Evolutionary conservation across 2,888 invertebrate species (phyloP).

Genomic region (Polydrusus cervinus): DNA sequence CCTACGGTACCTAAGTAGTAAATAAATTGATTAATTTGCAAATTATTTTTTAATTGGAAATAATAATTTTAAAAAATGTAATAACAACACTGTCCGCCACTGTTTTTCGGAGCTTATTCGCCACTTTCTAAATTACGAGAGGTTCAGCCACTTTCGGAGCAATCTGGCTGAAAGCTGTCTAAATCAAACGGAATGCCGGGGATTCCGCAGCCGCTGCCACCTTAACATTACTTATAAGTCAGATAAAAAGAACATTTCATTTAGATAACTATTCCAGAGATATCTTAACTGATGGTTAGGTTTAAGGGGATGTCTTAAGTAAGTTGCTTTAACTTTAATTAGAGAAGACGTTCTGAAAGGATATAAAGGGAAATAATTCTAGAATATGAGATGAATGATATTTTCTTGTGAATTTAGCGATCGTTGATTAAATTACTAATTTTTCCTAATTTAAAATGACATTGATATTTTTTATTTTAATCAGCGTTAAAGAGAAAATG

Average conservation of each 20-base stretch:
- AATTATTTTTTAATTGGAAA: too few species aligned
- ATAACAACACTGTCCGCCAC: neutral
- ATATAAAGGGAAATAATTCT: too few species aligned
- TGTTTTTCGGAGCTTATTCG: neutral
- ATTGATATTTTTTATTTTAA: too few species aligned
- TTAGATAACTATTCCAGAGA: slow-evolving; percentile 34
- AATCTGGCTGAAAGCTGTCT: slow-evolving; percentile 66
- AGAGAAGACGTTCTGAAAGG: too few species aligned
- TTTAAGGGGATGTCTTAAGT: neutral
- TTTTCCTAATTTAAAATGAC: too few species aligned
- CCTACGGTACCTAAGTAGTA: too few species aligned
- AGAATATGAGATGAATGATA: too few species aligned
- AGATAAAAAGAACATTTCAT: slow-evolving; percentile 59
- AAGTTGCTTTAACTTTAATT: neutral
- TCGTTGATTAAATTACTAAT: too few species aligned
- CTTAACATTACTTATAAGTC: slow-evolving; percentile 58
- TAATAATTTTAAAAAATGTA: neutral
- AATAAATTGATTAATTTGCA: too few species aligned
- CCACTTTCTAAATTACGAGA: slow-evolving; percentile 42
- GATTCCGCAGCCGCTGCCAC: slow-evolving; percentile 56
- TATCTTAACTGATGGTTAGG: slow-evolving; percentile 14
- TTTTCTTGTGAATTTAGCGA: too few species aligned
- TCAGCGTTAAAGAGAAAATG: too few species aligned
- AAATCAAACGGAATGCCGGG: slow-evolving; percentile 59
- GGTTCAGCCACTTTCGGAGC: slow-evolving; percentile 60